Evolutionary conservation across 1,140 invertebrate genomes (phyloP), one percentile per base, ranked within the genome.

Genomic region (Wiebesia pumilae): DNA sequence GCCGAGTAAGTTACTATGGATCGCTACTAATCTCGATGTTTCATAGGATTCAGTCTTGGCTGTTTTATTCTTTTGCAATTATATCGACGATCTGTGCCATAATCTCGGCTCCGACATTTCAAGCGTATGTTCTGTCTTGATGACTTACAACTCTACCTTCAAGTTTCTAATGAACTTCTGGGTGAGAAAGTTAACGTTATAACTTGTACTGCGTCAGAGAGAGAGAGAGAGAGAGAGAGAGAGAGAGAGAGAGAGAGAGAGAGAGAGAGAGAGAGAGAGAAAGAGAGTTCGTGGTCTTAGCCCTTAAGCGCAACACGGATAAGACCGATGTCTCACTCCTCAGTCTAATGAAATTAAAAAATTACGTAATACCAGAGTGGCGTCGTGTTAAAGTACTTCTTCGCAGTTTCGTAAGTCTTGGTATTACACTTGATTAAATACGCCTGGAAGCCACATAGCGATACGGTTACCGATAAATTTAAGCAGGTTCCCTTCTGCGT

Each of bases 111-210:
- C 38, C 24, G 71, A 71, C 69, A 71, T 71, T 71, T 71, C 69
- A 4, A 43, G 27, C 71, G 71, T 75, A 40, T 75, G 71, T 33
- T 40, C 71, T 19, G 38, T 10, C 9, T 38, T 9, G 30, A 43
- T 24, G 71, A 75, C 71, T 75, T 75, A 75, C 71, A n/a, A 75
- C 71, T 75, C 38, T 21, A 75, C 71, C 24, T 43, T 43, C 21
- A 75, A 75, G 38, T 75, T 75, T 43, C 71, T 75, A 75, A 75
- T 75, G 71, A 75, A 75, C 71, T 75, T 75, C 71, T 75, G 21
- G 6, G 71, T 43, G 71, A 43, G 71, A 75, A 75, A 75, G 71
- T 75, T 75, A 75, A 75, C 38, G 71, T n/a, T 75, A 75, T 75
- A 75, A 75, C 71, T 43, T n/a, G 35, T 38, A 21, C 69, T 27